These are phyloP conservation scores for Microtus montanus DNA, from an alignment of 2,113 vertebrate species.

Conservation along the genomic window DNA sequence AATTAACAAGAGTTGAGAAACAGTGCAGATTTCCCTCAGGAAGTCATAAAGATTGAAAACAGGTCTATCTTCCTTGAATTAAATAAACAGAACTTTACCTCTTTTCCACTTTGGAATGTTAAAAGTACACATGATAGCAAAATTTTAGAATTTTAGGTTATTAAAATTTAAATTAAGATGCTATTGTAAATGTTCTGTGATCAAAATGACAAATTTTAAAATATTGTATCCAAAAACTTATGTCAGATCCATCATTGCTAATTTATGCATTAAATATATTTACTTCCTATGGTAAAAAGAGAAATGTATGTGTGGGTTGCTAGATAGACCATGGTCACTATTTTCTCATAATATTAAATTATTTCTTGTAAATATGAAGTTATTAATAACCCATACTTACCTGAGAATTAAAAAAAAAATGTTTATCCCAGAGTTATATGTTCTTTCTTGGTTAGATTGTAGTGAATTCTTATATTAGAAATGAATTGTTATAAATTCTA, in stretches of 20 bases:
- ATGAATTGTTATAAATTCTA: slow-evolving; percentile 24
- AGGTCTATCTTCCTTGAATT: slow-evolving; percentile 27
- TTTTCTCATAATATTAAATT: slow-evolving; percentile 32
- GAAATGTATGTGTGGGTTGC: slow-evolving; percentile 18
- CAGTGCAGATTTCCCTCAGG: not conserved
- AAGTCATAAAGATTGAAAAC: not conserved
- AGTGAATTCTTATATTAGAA: not conserved
- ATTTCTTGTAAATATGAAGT: slow-evolving; percentile 8
- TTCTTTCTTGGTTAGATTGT: slow-evolving; percentile 36
- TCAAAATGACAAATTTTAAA: slow-evolving; percentile 18
- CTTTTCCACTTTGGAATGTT: not conserved
- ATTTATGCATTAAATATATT: not conserved
- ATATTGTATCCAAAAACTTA: not conserved
- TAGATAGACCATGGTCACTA: not conserved
- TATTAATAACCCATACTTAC: not conserved
- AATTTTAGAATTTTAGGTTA: slow-evolving; percentile 34
- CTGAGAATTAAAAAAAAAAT: not conserved
- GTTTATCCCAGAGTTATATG: not conserved
- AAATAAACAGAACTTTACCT: not conserved
- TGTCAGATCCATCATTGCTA: not conserved
- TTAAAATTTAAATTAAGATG: slow-evolving; percentile 34
- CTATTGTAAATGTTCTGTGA: slow-evolving; percentile 14
- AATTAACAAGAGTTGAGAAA: slow-evolving; percentile 45
- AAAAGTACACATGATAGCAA: not conserved
- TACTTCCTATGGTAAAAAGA: not conserved